Base-by-base conservation (phyloP, 2,888 invertebrate genomes). In the Lasioglossum lativentre region DNA sequence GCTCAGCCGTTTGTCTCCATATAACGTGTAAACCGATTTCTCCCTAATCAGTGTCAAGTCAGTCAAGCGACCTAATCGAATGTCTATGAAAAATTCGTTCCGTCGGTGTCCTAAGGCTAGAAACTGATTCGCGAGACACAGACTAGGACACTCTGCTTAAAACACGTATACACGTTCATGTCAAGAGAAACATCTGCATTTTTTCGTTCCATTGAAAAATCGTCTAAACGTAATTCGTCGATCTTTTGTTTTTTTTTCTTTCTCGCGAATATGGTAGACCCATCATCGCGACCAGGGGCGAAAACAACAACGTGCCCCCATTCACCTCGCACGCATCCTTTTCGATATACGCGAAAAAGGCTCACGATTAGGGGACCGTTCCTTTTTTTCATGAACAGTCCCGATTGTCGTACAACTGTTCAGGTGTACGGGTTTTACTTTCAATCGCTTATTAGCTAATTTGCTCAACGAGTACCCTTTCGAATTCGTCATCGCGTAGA, bases 111-210 rank as follows among this genome's bases (percentile, higher is more conserved):
- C 59, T 71, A 75, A 63, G 76, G 76, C 72, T 81, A 81, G 23
- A 63, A 52, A 80, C 56, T 59, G 63, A 75, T 56, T 88, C 80
- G 77, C 16, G 78, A 68, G 68, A 80, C 78, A 78, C 78, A 82
- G 42, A 81, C 79, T 84, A 90, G 83, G 83, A 89, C 77, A 86
- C 80, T 80, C 80, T 72, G 68, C 70, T 85, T 74, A 80, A 38
- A 42, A 84, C 76, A 78, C 78, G 79, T 89, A 83, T 77, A 83
- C 80, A 85, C 81, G 75, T 89, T 80, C 72, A 86, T 86, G 78
- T 85, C 80, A 76, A 80, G 83, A 71, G 74, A 75, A 75, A 45
- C 47, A 30, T 10, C 45, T 10, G 23, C 38, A 12, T 68, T 68
- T 38, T 16, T 6, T 68, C 38, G 38, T 8, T 75, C 47, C 70